These are phyloP conservation scores for Porites lutea DNA, from an alignment of 64 coral and sea anemone genomes.

Conservation along the genomic window DNA sequence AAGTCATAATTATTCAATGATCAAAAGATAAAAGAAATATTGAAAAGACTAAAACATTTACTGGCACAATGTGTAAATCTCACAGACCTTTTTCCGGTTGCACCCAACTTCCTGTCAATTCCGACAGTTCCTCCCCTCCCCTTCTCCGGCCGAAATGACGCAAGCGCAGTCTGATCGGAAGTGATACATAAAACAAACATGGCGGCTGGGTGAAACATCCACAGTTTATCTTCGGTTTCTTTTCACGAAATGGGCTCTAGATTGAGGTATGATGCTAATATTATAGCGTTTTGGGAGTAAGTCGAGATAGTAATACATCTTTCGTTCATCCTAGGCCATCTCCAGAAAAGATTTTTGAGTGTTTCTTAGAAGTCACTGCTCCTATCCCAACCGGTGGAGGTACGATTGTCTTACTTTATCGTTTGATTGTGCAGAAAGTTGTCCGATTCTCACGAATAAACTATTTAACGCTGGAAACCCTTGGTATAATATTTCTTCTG, in stretches of 20 bases:
- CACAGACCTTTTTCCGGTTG: constrained; percentile 31
- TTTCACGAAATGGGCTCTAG: constrained; percentile 80
- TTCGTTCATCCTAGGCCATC: constrained; percentile 51
- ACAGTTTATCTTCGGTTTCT: constrained; percentile 23
- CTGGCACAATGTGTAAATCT: too few species aligned
- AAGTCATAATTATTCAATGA: too few species aligned
- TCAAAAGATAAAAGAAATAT: too few species aligned
- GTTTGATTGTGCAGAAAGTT: not conserved
- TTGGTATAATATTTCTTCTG: too few species aligned
- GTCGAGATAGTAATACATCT: not conserved
- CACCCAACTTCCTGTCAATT: constrained; percentile 45
- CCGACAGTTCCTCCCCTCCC: not conserved
- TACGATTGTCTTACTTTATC: constrained; percentile 29
- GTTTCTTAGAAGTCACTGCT: constrained; percentile 87
- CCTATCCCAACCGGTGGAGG: constrained; percentile 34
- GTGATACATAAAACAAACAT: constrained; percentile 60
- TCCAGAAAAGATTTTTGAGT: constrained; percentile 83
- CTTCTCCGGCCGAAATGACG: constrained; percentile 62
- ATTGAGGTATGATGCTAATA: constrained; percentile 61
- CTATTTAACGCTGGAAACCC: too few species aligned
- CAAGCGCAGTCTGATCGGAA: constrained; percentile 75
- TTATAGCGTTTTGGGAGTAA: not conserved
- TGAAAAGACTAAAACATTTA: too few species aligned
- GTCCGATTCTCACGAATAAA: too few species aligned
- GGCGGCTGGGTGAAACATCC: constrained; percentile 69